These are phyloP conservation scores for Andinoacara biseriatus DNA, from an alignment of 2,113 vertebrate genomes.

Conservation along the genomic window DNA sequence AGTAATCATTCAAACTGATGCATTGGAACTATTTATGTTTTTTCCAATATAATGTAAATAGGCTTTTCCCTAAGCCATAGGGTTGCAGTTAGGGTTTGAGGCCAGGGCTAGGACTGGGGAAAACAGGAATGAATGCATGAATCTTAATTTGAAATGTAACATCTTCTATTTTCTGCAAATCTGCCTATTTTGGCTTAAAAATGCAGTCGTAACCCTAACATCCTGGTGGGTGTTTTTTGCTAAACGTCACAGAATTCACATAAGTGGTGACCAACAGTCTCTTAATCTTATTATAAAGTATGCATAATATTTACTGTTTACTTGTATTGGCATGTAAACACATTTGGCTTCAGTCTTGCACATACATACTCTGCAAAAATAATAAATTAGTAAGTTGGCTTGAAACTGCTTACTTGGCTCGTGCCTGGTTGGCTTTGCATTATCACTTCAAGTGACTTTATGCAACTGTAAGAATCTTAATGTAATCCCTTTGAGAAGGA, in stretches of 20 bases:
- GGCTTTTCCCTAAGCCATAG: background rate
- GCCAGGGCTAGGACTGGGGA: background rate
- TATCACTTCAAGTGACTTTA: slow-evolving; percentile 59
- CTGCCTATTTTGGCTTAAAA: background rate
- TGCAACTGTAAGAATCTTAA: slow-evolving; percentile 72
- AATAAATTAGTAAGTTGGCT: background rate
- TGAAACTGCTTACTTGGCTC: background rate
- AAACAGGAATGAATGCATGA: background rate
- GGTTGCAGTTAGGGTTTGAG: background rate
- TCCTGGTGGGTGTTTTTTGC: background rate
- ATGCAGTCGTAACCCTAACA: background rate
- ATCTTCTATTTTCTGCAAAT: background rate
- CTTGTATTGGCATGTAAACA: background rate
- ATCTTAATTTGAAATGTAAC: background rate
- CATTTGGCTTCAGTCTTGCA: background rate
- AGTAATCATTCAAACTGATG: background rate
- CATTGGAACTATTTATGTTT: background rate
- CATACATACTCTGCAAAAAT: background rate
- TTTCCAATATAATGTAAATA: background rate
- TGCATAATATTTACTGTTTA: background rate
- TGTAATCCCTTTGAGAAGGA: slow-evolving; percentile 73
- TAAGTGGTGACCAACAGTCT: background rate
- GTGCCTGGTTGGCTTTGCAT: slow-evolving; percentile 31
- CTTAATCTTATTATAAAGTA: background rate
- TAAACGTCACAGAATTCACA: background rate